Base-by-base conservation (phyloP, 2,888 invertebrate genomes). In the Gryllus longicercus region DNA sequence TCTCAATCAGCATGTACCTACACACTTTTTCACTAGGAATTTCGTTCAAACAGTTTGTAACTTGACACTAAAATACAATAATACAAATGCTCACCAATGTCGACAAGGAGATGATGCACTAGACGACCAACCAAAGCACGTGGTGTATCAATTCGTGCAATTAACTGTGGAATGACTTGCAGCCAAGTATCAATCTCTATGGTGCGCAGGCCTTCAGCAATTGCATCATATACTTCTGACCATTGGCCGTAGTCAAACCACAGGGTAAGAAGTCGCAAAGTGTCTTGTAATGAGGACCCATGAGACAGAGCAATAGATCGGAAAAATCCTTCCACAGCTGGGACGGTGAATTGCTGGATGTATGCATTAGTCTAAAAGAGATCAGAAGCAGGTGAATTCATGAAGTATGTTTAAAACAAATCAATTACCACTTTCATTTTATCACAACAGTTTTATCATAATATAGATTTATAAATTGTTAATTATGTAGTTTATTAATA, bases 201-300 rank as follows among this genome's bases (percentile, higher is more conserved):
- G 2, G 95, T 91, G 84, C 95, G 92, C 83, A 99, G 94, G 1
- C 98, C 98, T 84, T 97, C 97, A 0, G 93, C 91, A 74, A 99
- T 91, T 0, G 97, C 97, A 83, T 98, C 97, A 85, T 97, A 95
- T 0, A 99, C 98, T 84, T 96, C 96, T 0, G 94, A 92, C 88
- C 95, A 93, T 83, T 98, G 96, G 0, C 98, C 99, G 85, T 97
- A 97, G 86, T 99, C 99, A 86, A 99, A 99, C 97, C 99, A 99
- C 2, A 99, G 88, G 0, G 99, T 99, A 74, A 99, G 88, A 81
- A 99, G 88, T n/a, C 98, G 91, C 23, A 99, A 89, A 0, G 98
- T 99, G 85, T 99, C 99, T 88, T 99, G 99, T 51, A 99, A 89
- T 2, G 98, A 97, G 86, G 95, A 97, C 11, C 95, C 95, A 83